Evolutionary conservation across 2,888 invertebrate species (phyloP), one percentile per base, ranked within the genome.

Genomic region (Heliconius ismenius): DNA sequence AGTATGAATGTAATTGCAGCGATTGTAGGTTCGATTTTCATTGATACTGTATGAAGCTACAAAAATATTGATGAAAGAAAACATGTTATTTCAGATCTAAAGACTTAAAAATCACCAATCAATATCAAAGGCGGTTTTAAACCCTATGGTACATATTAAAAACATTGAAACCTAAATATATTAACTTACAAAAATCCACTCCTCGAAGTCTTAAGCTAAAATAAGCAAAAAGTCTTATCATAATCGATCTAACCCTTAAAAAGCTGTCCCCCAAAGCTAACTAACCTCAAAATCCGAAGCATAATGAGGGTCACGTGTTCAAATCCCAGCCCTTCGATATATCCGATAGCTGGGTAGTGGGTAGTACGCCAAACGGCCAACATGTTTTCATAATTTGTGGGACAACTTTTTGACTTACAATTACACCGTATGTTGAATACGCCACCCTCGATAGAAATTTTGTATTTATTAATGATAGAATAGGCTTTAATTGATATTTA

Each of bases 341-440:
- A 62, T 62, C 62, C 4, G 26, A 62, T 62, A 7, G 49, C 49
- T 18, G 49, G 18, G 18, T 18, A 18, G 18, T 1, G 7, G 18
- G 15, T 43, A 43, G 36, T 36, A 36, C 36, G 36, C 64, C 77
- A 77, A 79, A 78, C 69, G 68, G 21, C 58, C 85, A 85, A 86
- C 91, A 91, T 90, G 86, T 91, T 90, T 89, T 85, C 76, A 84
- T 90, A 90, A 90, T 87, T 32, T 86, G 88, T 87, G 83, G 89
- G 88, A 86, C 87, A 87, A 86, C 87, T 84, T 80, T 79, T 86
- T 87, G 87, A 85, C 86, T 83, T 86, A 84, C 91, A 90, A 92
- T 92, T 92, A 92, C 84, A 83, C 92, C 92, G 87, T 88, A 90
- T 92, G 92, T 84, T 82, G 82, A 81, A 84, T 85, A 83, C 81